Conservation (phyloP, 2,888 invertebrate genomes). For the Monopis laevigella region DNA sequence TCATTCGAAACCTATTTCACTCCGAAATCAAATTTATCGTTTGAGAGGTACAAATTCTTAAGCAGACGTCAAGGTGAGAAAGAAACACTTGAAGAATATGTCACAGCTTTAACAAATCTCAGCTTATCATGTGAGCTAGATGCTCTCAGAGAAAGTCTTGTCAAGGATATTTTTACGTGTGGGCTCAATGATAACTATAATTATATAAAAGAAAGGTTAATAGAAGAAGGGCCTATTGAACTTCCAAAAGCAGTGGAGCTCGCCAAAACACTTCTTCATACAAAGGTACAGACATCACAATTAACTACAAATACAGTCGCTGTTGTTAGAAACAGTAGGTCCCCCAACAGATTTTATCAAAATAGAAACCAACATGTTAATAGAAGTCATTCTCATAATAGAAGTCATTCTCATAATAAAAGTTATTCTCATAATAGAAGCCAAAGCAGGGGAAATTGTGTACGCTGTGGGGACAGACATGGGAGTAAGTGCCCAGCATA, state of each 20-base stretch:
- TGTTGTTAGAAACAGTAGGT: neutral
- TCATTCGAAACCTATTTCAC: neutral
- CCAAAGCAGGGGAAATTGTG: neutral
- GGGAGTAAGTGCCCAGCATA: neutral
- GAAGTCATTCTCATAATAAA: neutral
- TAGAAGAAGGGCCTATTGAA: neutral
- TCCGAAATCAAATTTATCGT: too few species aligned
- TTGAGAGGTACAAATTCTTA: too few species aligned
- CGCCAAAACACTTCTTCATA: neutral
- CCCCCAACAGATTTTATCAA: neutral
- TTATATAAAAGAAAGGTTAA: constrained; percentile 3
- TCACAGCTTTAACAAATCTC: neutral
- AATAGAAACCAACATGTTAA: too few species aligned
- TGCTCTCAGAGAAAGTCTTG: too few species aligned
- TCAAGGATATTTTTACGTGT: constrained; percentile 3
- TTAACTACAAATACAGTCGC: neutral
- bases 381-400: neutral
- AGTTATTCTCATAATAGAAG: neutral
- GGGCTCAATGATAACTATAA: neutral
- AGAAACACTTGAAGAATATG: neutral
- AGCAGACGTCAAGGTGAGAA: neutral
- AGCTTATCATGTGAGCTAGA: constrained; percentile 5
- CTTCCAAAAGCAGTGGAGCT: neutral
- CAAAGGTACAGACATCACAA: neutral
- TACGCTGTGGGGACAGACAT: neutral